Percentiles rank a stretch among this genome's conserved stretches.
Evolutionary conservation across 1,140 invertebrate genomes (phyloP).

Genomic region (Drosophila aff.): DNA sequence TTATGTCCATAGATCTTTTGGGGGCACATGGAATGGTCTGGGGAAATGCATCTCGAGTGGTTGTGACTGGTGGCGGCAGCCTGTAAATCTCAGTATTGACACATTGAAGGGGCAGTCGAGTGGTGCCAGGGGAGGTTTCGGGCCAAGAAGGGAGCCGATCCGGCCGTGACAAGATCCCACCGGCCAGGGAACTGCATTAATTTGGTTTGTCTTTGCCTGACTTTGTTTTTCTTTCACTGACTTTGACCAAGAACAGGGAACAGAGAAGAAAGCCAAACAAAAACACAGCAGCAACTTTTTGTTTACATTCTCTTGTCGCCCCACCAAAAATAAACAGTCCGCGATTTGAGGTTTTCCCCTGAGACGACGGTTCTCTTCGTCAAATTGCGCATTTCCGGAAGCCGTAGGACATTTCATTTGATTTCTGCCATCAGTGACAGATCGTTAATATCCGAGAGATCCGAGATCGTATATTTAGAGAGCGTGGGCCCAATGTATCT

Average conservation of each 20-base stretch:
- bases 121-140: neutral
- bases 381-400: slow-evolving; percentile 76
- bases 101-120: slow-evolving; percentile 54
- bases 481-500: slow-evolving; percentile 10
- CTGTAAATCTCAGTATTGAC: slow-evolving; percentile 68
- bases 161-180: slow-evolving; percentile 63
- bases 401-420: slow-evolving; percentile 42
- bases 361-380: slow-evolving; percentile 23
- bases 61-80: slow-evolving; percentile 9
- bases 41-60: slow-evolving; percentile 66
- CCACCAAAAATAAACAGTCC: slow-evolving; percentile 38
- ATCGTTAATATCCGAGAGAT: slow-evolving; percentile 51
- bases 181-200: slow-evolving; percentile 61
- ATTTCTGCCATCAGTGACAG: slow-evolving; percentile 43
- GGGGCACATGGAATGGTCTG: neutral
- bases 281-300: slow-evolving; percentile 30
- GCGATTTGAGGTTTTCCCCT: slow-evolving; percentile 24
- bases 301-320: slow-evolving; percentile 36
- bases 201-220: slow-evolving; percentile 53
- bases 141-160: slow-evolving; percentile 25
- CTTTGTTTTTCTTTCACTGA: slow-evolving; percentile 45
- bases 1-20: slow-evolving; percentile 59
- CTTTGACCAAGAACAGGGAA: slow-evolving; percentile 21
- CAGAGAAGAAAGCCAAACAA: slow-evolving; percentile 27
- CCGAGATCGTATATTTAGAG: slow-evolving; percentile 28